phyloP scores from a whole-genome alignment of 2,888 invertebrate genomes.

The Orthosia gothica region DNA sequence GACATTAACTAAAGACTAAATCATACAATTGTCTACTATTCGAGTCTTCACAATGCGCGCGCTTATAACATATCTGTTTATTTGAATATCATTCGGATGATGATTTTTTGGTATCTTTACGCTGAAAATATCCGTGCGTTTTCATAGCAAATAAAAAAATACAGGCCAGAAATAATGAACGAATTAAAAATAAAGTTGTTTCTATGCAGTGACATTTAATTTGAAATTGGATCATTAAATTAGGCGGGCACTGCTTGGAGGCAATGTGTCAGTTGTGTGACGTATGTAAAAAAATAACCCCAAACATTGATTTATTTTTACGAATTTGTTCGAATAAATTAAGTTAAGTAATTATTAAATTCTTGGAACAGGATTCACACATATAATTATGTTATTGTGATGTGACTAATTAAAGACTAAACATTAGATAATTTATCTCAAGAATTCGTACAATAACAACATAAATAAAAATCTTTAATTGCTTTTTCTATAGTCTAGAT shows the following conservation, averaged over 20 bases:
- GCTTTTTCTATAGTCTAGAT: too few species aligned
- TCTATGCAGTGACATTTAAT: neutral
- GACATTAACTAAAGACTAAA: too few species aligned
- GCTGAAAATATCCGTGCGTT: too few species aligned
- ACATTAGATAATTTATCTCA: neutral
- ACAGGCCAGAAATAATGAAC: neutral
- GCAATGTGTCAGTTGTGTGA: conserved; percentile 3
- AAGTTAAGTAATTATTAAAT: too few species aligned
- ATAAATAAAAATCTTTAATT: neutral
- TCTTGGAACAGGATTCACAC: conserved; percentile 1
- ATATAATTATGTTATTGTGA: neutral
- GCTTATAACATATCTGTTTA: too few species aligned
- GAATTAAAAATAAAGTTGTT: neutral
- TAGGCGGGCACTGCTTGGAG: neutral
- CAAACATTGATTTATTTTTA: too few species aligned
- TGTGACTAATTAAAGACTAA: neutral
- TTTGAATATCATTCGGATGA: too few species aligned
- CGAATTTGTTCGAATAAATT: neutral
- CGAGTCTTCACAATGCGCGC: too few species aligned
- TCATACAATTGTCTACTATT: too few species aligned
- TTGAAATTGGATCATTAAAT: conserved; percentile 19
- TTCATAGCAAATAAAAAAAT: too few species aligned
- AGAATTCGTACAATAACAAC: neutral
- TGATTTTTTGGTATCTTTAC: too few species aligned
- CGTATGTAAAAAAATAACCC: neutral